A percentile compares a stretch with the other conserved stretches of the same genome.
Evolutionary conservation across 2,113 vertebrate genomes (phyloP).

Genomic region (Hirundichthys speculiger): DNA sequence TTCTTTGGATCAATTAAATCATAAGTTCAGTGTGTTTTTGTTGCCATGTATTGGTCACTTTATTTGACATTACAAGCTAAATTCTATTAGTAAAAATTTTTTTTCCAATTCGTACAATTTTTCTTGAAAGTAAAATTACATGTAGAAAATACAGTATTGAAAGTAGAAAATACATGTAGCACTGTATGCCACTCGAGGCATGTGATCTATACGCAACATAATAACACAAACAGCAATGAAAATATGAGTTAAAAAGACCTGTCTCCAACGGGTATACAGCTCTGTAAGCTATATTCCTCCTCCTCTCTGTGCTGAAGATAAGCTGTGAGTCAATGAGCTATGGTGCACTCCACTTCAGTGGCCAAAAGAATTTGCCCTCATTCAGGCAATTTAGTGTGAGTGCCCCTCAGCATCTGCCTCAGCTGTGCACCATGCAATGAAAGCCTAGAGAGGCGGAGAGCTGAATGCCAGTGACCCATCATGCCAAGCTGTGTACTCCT

Average conservation of each 20-base stretch:
- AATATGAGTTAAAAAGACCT: slow-evolving; percentile 37
- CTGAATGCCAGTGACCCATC: slow-evolving; percentile 62
- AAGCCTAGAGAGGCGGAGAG: slow-evolving; percentile 60
- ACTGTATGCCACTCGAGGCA: not conserved
- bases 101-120: slow-evolving; percentile 12
- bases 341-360: slow-evolving; percentile 56
- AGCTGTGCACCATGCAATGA: slow-evolving; percentile 70
- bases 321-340: slow-evolving; percentile 59
- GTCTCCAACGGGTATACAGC: slow-evolving; percentile 29
- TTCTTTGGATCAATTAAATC: too few relatives aligned
- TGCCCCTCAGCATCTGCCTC: slow-evolving; percentile 77
- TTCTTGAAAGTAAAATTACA: slow-evolving; percentile 12
- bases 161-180: not conserved
- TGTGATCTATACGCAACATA: slow-evolving; percentile 11
- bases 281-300: slow-evolving; percentile 35
- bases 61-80: not conserved
- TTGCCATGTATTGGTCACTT: not conserved
- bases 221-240: slow-evolving; percentile 17
- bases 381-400: slow-evolving; percentile 74
- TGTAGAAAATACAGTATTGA: too few relatives aligned
- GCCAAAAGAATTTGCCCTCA: slow-evolving; percentile 65
- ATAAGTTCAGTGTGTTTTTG: not conserved
- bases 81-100: slow-evolving; percentile 13
- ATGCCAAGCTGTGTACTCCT: slow-evolving; percentile 51
- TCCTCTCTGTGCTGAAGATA: slow-evolving; percentile 48